Percentiles rank a stretch among this genome's conserved stretches.
These are phyloP conservation scores for Globodera ellingtonae DNA, from an alignment of 1,140 invertebrate species.

Conservation along the genomic window DNA sequence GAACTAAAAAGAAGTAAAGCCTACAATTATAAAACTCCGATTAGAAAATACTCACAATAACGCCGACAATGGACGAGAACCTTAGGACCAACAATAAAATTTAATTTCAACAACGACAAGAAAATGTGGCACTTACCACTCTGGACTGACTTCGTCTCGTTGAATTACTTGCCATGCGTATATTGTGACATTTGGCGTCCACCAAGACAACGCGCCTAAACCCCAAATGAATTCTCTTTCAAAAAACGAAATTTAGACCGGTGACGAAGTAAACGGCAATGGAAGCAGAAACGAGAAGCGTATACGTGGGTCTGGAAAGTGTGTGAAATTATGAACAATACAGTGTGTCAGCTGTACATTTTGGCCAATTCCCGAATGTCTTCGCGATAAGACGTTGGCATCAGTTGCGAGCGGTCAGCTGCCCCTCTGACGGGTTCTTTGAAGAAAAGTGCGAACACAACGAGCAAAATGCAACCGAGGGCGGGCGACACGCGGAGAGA, in stretches of 20 bases:
- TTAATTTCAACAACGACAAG: neutral
- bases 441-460: slow-evolving; percentile 74
- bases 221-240: no score
- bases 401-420: slow-evolving; percentile 21
- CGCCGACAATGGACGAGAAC: slow-evolving; percentile 8
- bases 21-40: no score
- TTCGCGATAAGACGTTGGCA: slow-evolving; percentile 34
- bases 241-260: neutral
- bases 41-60: neutral
- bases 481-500: slow-evolving; percentile 81
- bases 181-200: slow-evolving; percentile 1
- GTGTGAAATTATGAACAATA: neutral
- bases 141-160: neutral
- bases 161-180: slow-evolving; percentile 5
- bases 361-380: slow-evolving; percentile 50
- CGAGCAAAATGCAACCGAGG: slow-evolving; percentile 81
- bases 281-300: neutral
- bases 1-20: neutral
- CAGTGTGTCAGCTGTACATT: slow-evolving; percentile 36
- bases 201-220: slow-evolving; percentile 8
- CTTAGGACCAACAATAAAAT: neutral
- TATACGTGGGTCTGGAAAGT: neutral
- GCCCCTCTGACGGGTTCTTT: slow-evolving; percentile 76
- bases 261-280: slow-evolving; percentile 13
- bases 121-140: neutral